Evolutionary conservation across 1,140 invertebrate species (phyloP), one percentile per base, ranked within the genome.

Genomic region (Bombus turneri): DNA sequence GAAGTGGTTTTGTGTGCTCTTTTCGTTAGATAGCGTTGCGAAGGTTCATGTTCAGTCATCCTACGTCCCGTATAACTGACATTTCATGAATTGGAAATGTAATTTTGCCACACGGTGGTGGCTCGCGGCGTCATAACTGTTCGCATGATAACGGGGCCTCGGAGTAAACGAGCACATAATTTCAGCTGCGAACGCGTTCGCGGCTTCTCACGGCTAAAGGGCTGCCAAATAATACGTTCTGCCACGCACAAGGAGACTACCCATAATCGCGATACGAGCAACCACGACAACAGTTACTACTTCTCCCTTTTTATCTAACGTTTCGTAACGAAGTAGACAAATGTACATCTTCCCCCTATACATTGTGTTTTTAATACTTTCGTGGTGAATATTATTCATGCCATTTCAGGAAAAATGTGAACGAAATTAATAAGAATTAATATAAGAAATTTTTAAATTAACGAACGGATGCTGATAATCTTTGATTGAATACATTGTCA

Each of bases 11-110:
- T 66, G 76, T 47, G 68, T 68, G 84, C 85, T 79, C 69, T 90
- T 85, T 84, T 88, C 84, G 80, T 74, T 59, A n/a, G 78, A 62
- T 43, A 39, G n/a, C 39, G 85, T 77, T 37, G 41, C 41, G 66
- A 31, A 84, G 86, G 82, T 72, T 83, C 83, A 71, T 85, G 72
- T 86, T 78, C 71, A 87, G 88, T 89, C 78, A 83, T 87, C 81
- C 88, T 89, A 83, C 83, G 86, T 66, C 68, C 85, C 92, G 92
- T 93, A 91, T 92, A 92, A 92, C 93, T 94, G 94, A 94, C 93
- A 85, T 94, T 94, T 94, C 93, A 94, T 94, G 94, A 94, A 94
- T 94, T 94, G 94, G 93, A 94, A 94, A 94, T 94, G 94, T 94
- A 94, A 94, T 94, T 94, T 94, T 92, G 93, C 93, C 92, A 80